phyloP scores from a whole-genome alignment of 2,888 invertebrate species.

The Lathronympha strigana region DNA sequence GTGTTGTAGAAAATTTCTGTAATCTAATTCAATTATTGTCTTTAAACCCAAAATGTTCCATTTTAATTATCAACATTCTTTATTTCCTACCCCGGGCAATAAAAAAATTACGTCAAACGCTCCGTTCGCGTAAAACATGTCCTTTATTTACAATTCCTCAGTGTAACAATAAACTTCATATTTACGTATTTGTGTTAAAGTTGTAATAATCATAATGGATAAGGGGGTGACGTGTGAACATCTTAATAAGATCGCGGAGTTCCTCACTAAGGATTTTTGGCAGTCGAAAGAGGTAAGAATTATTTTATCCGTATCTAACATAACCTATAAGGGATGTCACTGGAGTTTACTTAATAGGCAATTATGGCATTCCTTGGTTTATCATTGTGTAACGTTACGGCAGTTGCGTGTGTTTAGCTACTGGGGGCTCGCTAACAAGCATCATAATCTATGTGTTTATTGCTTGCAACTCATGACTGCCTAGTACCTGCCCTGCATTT shows the following conservation, averaged over 20 bases:
- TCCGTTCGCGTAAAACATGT: slow-evolving; percentile 63
- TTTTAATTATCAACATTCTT: slow-evolving; percentile 52
- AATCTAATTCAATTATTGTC: slow-evolving; percentile 75
- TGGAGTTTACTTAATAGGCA: slow-evolving; percentile 53
- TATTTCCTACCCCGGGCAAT: slow-evolving; percentile 50
- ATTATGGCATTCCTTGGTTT: slow-evolving; percentile 67
- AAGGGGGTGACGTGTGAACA: slow-evolving; percentile 80
- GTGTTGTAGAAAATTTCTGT: slow-evolving; percentile 77
- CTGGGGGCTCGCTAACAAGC: slow-evolving; percentile 7
- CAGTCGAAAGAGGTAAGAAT: slow-evolving; percentile 74
- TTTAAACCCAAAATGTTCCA: slow-evolving; percentile 67
- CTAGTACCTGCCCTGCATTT: slow-evolving; percentile 36
- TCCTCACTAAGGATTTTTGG: slow-evolving; percentile 74
- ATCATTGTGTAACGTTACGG: slow-evolving; percentile 66
- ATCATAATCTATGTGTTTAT: slow-evolving; percentile 35
- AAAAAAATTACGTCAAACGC: slow-evolving; percentile 51
- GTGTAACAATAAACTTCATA: slow-evolving; percentile 61
- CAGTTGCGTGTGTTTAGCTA: slow-evolving; percentile 33
- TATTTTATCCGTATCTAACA: slow-evolving; percentile 48
- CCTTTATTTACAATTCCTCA: slow-evolving; percentile 67
- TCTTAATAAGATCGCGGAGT: slow-evolving; percentile 72
- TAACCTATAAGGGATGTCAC: slow-evolving; percentile 72
- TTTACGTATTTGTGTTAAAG: slow-evolving; percentile 57
- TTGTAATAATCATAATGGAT: slow-evolving; percentile 68
- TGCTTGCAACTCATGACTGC: slow-evolving; percentile 39